Evolutionary conservation across 35 echinoderm and acorn worm species (phyloP).

Genomic region (Holothuria glaberrima): DNA sequence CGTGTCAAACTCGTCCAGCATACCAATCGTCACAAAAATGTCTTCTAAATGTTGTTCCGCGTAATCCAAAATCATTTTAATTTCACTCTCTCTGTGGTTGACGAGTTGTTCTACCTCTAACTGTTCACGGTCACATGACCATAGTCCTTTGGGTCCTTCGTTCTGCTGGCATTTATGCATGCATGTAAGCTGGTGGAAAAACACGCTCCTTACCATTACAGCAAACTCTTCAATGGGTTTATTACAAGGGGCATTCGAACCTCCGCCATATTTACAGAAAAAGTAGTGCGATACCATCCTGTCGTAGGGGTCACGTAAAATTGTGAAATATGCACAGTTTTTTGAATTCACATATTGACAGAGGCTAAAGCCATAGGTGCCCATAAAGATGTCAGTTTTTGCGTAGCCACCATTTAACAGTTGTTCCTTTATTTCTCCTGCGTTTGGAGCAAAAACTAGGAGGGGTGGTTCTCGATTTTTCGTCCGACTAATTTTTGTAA

Average conservation of each 20-base stretch:
- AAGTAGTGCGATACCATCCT: conserved; percentile 31
- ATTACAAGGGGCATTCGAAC: conserved; percentile 6
- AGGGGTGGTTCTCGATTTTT: not conserved
- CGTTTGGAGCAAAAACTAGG: conserved; percentile 6
- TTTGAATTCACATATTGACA: not conserved
- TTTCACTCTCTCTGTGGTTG: not conserved
- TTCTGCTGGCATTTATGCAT: not conserved
- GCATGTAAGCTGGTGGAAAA: not conserved
- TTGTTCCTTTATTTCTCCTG: not conserved
- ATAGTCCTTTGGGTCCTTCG: not conserved
- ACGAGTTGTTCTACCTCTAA: not conserved
- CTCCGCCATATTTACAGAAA: conserved; percentile 39
- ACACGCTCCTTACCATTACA: not conserved
- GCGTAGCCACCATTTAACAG: not conserved
- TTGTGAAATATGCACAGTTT: conserved; percentile 43
- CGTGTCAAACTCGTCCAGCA: conserved; percentile 22
- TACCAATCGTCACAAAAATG: conserved; percentile 13
- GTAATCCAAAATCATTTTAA: not conserved
- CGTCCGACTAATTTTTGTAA: not conserved
- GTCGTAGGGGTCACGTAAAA: conserved; percentile 22
- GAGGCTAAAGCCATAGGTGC: conserved; percentile 1
- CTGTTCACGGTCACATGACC: conserved; percentile 5
- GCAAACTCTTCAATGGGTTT: conserved; percentile 11
- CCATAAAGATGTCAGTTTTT: not conserved
- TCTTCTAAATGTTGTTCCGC: conserved; percentile 6